Conservation (phyloP, 2,888 invertebrate genomes). For the Ceriagrion tenellum region DNA sequence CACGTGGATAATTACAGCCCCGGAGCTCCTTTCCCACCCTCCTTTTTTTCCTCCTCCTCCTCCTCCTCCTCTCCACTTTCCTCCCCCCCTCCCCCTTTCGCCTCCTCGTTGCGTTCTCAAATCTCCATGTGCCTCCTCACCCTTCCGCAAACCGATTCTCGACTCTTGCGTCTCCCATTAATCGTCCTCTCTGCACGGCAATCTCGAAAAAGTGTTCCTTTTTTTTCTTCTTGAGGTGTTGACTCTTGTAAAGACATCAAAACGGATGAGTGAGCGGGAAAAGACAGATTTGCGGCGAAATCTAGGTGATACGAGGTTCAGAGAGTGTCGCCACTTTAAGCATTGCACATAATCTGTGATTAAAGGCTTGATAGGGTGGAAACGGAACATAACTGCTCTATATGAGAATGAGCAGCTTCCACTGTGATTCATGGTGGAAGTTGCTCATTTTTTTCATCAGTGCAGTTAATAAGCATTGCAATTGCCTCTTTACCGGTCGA, state of each 20-base stretch:
- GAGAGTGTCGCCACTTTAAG: too few relatives aligned
- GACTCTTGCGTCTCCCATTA: neutral
- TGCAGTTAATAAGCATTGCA: too few relatives aligned
- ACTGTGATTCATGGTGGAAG: too few relatives aligned
- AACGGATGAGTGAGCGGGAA: neutral
- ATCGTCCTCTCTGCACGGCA: neutral
- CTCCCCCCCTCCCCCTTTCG: neutral
- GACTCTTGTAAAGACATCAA: constrained; percentile 16
- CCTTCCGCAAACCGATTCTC: neutral
- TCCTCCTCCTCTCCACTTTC: neutral
- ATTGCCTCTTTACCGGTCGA: too few relatives aligned
- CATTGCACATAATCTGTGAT: too few relatives aligned
- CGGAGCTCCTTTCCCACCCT: constrained; percentile 31
- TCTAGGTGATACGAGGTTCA: neutral
- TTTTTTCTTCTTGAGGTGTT: neutral
- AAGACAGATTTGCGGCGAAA: constrained; percentile 14
- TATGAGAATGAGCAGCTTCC: too few relatives aligned
- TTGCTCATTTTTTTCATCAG: too few relatives aligned
- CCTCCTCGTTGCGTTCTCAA: constrained; percentile 2
- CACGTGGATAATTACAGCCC: constrained; percentile 68
- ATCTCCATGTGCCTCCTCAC: constrained; percentile 4
- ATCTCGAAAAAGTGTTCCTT: neutral
- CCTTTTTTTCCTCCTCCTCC: neutral
- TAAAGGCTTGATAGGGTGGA: too few relatives aligned
- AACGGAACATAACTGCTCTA: too few relatives aligned